Percentiles rank a stretch among this genome's conserved stretches.
These are phyloP conservation scores for Reticulitermes lucifugus DNA, from an alignment of 2,888 invertebrate species.

Conservation along the genomic window DNA sequence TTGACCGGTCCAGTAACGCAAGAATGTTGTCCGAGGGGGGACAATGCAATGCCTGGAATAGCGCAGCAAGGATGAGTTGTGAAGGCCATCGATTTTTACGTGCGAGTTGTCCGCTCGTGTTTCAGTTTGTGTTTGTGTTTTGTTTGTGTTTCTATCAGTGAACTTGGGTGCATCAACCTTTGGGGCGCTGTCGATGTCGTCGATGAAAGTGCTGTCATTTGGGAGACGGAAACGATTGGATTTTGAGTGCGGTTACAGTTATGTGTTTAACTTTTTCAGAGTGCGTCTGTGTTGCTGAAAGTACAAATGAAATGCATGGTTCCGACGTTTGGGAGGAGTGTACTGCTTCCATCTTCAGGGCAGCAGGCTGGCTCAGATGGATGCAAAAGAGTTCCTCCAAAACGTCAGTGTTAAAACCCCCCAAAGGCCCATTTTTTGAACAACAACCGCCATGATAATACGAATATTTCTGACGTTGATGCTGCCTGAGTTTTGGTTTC, in stretches of 20 bases:
- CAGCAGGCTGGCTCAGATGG: no score
- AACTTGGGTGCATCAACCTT: slow-evolving; percentile 48
- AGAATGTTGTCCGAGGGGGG: slow-evolving; percentile 41
- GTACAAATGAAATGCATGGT: background rate
- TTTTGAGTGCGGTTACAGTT: background rate
- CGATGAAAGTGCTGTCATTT: background rate
- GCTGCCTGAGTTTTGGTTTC: no score
- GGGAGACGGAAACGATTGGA: background rate
- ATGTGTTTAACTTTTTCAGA: background rate
- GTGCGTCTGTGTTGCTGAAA: background rate
- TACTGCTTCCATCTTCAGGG: no score
- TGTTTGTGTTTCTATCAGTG: slow-evolving; percentile 21
- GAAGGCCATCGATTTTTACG: slow-evolving; percentile 50
- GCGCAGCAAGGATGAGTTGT: slow-evolving; percentile 48
- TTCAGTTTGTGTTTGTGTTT: background rate
- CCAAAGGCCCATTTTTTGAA: no score
- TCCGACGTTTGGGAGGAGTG: no score
- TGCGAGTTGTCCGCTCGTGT: slow-evolving; percentile 34
- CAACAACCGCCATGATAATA: no score
- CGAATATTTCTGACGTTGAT: no score
- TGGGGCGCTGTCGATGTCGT: background rate
- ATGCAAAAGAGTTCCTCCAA: no score
- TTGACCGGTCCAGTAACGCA: slow-evolving; percentile 30
- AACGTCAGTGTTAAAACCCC: no score
- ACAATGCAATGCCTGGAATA: slow-evolving; percentile 16